phyloP scores from a whole-genome alignment of 1,140 invertebrate genomes.

The Drosophila kohkoa region DNA sequence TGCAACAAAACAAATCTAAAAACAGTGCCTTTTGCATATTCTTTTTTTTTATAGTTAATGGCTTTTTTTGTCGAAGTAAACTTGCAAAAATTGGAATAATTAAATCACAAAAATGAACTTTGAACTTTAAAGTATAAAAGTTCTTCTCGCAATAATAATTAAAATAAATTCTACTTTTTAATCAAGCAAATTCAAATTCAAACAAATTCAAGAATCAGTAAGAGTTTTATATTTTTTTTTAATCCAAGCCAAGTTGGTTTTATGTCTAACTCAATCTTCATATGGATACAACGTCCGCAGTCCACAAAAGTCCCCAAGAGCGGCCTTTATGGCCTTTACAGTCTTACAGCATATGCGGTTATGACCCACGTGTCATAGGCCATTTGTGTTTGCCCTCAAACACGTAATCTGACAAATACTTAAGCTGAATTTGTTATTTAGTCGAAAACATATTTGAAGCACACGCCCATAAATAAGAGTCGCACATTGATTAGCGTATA shows the following conservation, averaged over 20 bases:
- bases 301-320: constrained; percentile 9
- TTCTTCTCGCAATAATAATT: no score
- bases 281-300: constrained; percentile 3
- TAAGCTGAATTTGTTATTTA: constrained; percentile 40
- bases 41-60: no score
- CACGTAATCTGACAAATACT: constrained; percentile 27
- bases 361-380: constrained; percentile 23
- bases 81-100: no score
- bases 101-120: no score
- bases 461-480: constrained; percentile 47
- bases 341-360: constrained; percentile 10
- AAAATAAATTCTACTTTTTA: no score
- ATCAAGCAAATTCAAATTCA: no score
- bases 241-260: neutral
- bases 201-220: no score
- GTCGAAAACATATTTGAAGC: constrained; percentile 27
- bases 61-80: no score
- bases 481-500: constrained; percentile 70
- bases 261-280: constrained; percentile 1
- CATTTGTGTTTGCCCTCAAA: constrained; percentile 19
- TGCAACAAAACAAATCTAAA: no score
- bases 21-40: no score
- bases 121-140: neutral
- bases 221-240: no score
- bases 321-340: constrained; percentile 17